Conservation (phyloP, 37 sponge, comb jelly and placozoan genomes). For the Trichoplax adhaerens region DNA sequence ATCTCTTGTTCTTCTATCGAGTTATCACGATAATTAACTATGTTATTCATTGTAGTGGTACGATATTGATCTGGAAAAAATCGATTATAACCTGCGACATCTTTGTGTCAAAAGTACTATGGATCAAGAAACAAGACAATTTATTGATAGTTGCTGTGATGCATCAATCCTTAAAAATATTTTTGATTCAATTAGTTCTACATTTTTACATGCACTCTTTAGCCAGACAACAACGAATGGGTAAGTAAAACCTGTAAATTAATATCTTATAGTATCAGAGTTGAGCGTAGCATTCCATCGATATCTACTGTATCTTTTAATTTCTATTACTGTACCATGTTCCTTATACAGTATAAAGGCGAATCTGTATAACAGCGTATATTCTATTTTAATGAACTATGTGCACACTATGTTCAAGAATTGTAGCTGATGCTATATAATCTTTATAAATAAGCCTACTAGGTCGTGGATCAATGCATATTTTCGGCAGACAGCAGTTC, state of each 20-base stretch:
- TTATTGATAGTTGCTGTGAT: slow-evolving; percentile 11
- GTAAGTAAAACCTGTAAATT: slow-evolving; percentile 3
- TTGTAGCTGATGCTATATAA: no score
- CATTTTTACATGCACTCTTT: slow-evolving; percentile 12
- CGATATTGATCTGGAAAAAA: slow-evolving; percentile 17
- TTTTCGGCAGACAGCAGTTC: slow-evolving; percentile 30
- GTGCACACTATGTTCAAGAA: no score
- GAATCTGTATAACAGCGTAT: no score
- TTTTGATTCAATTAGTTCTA: slow-evolving; percentile 31
- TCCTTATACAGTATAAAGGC: no score
- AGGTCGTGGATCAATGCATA: slow-evolving; percentile 36
- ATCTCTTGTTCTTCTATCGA: no score
- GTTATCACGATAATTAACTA: no score
- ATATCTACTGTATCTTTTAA: no score
- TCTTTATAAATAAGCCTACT: slow-evolving; percentile 15
- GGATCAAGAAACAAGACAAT: slow-evolving; percentile 29
- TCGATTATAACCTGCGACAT: slow-evolving; percentile 14
- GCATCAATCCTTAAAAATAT: slow-evolving; percentile 9
- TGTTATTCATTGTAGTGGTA: slow-evolving; percentile 9
- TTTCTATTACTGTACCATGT: no score
- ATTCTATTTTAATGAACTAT: no score
- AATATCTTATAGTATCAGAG: no score
- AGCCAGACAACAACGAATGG: slow-evolving; percentile 37
- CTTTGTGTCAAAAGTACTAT: slow-evolving; percentile 16
- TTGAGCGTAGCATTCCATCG: no score